These are phyloP conservation scores for Sitta carolinensis DNA, from an alignment of 2,797 vertebrate species.

Conservation along the genomic window DNA sequence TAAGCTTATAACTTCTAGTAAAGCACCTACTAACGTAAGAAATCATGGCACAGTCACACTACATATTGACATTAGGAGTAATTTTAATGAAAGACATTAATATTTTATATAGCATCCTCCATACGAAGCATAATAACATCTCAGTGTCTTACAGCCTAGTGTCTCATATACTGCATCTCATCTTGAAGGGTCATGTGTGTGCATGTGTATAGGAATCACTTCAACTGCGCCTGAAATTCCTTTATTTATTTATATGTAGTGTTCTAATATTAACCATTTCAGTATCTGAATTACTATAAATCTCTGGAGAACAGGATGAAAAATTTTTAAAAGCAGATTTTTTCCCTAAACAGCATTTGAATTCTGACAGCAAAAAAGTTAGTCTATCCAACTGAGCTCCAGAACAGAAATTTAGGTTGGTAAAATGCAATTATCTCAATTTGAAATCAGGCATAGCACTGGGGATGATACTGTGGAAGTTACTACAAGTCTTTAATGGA, in stretches of 20 bases:
- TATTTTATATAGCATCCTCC: conserved; percentile 65
- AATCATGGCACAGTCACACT: conserved; percentile 51
- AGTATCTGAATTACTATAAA: not conserved
- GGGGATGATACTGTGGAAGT: not conserved
- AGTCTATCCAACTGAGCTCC: not conserved
- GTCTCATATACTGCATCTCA: conserved; percentile 37
- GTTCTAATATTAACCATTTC: conserved; percentile 16
- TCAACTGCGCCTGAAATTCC: not conserved
- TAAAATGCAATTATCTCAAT: conserved; percentile 17
- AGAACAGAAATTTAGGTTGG: not conserved
- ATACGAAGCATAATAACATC: conserved; percentile 53
- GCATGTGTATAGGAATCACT: not conserved
- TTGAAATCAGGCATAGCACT: not conserved
- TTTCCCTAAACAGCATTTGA: not conserved
- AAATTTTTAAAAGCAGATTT: not conserved
- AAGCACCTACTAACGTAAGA: conserved; percentile 59
- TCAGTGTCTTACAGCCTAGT: not conserved
- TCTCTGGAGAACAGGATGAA: not conserved
- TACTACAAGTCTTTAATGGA: not conserved
- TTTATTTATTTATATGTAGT: conserved; percentile 58
- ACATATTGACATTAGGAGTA: conserved; percentile 67
- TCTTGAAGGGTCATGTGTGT: conserved; percentile 35
- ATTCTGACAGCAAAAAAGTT: not conserved
- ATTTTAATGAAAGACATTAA: conserved; percentile 74
- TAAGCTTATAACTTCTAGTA: conserved; percentile 26